Conservation (phyloP, 2,888 invertebrate species). For the Pollenia amentaria region DNA sequence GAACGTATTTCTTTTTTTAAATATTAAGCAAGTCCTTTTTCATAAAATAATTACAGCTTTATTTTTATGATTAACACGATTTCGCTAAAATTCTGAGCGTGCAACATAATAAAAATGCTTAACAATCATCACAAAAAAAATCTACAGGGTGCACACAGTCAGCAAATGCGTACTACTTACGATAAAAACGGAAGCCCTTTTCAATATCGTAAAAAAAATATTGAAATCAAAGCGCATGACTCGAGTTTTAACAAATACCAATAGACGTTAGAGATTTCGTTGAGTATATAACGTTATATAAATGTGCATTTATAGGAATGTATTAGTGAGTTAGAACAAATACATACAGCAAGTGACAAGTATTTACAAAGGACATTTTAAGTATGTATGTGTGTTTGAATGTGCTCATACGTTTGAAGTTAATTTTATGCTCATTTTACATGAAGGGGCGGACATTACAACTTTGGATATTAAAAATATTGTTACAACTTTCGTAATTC, state of each 20-base stretch:
- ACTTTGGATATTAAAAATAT: slow-evolving; percentile 27
- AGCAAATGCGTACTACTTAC: slow-evolving; percentile 50
- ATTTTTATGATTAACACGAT: too few species aligned
- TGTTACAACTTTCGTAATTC: slow-evolving; percentile 20
- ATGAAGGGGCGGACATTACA: slow-evolving; percentile 67
- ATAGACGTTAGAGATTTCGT: slow-evolving; percentile 56
- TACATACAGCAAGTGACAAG: not conserved
- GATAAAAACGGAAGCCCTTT: slow-evolving; percentile 74
- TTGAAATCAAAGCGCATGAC: slow-evolving; percentile 59
- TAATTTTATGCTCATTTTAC: not conserved
- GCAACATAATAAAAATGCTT: slow-evolving; percentile 33
- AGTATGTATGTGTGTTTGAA: not conserved
- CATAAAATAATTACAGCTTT: too few species aligned
- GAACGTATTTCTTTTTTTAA: too few species aligned
- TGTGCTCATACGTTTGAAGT: not conserved
- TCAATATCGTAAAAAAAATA: slow-evolving; percentile 58
- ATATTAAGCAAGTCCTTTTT: too few species aligned
- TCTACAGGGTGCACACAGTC: slow-evolving; percentile 19
- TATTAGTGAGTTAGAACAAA: not conserved
- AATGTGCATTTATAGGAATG: not conserved
- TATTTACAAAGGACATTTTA: not conserved
- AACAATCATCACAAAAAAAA: not conserved
- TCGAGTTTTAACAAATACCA: slow-evolving; percentile 61
- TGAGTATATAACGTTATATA: slow-evolving; percentile 44
- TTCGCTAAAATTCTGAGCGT: not conserved